phyloP scores from a whole-genome alignment of 1,140 invertebrate genomes.

The Steinernema khuongi region DNA sequence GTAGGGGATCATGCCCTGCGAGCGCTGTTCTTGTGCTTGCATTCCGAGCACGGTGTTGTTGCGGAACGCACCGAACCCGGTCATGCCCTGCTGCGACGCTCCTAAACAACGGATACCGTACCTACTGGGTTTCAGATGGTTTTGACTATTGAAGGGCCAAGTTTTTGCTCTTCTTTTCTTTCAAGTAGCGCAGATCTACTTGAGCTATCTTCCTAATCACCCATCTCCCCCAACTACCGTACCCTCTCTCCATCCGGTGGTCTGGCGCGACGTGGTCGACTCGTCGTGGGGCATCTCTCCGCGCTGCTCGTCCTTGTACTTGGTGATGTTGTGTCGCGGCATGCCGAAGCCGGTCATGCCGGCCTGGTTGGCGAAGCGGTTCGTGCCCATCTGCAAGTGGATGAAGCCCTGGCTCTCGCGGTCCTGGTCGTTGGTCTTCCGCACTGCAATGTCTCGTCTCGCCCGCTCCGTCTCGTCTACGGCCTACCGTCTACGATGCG shows the following conservation, averaged over 20 bases:
- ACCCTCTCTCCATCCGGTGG: constrained; percentile 57
- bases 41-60: constrained; percentile 51
- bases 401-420: constrained; percentile 58
- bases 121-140: too few relatives aligned
- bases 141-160: background rate
- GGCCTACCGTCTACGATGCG: constrained; percentile 56
- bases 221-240: background rate
- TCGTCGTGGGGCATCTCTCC: constrained; percentile 59
- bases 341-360: constrained; percentile 59
- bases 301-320: constrained; percentile 57
- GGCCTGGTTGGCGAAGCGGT: constrained; percentile 55
- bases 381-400: constrained; percentile 57
- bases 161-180: background rate
- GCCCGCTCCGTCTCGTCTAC: background rate
- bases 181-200: constrained; percentile 19
- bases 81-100: constrained; percentile 55
- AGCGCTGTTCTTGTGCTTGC: constrained; percentile 40
- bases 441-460: constrained; percentile 37
- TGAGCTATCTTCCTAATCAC: too few relatives aligned
- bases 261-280: constrained; percentile 50
- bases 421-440: constrained; percentile 56
- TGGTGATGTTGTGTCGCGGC: constrained; percentile 57
- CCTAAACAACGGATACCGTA: constrained; percentile 30
- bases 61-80: constrained; percentile 58
- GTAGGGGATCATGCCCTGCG: constrained; percentile 56